These are phyloP conservation scores for Cossypha niveicapilla DNA, from an alignment of 2,797 vertebrate genomes.

Conservation along the genomic window DNA sequence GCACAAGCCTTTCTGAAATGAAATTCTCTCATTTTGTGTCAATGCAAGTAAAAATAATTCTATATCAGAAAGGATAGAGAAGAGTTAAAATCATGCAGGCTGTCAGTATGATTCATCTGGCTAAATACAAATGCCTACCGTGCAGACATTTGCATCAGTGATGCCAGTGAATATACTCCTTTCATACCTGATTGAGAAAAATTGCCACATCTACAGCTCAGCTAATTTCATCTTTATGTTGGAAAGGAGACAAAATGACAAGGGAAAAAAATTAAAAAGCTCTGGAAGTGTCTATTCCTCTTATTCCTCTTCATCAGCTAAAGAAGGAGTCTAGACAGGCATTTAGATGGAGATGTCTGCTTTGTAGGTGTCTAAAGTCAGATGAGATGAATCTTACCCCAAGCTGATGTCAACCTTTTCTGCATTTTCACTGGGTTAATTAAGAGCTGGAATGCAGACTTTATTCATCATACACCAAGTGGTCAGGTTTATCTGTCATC, in stretches of 20 bases:
- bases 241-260: neutral
- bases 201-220: neutral
- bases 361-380: neutral
- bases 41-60: neutral
- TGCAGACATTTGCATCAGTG: neutral
- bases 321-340: neutral
- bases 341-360: neutral
- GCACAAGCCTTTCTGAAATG: neutral
- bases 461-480: neutral
- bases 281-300: neutral
- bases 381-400: neutral
- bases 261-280: neutral
- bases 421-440: constrained; percentile 4
- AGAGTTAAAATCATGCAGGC: neutral
- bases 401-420: constrained; percentile 1
- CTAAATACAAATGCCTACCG: neutral
- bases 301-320: neutral
- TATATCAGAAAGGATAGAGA: neutral
- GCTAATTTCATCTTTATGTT: neutral
- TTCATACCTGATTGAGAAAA: constrained; percentile 12
- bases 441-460: constrained; percentile 12
- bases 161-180: neutral
- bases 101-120: neutral
- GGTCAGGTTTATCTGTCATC: constrained; percentile 1
- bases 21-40: neutral